Conservation (phyloP, 2,888 invertebrate genomes). For the Oeneis ivallda region DNA sequence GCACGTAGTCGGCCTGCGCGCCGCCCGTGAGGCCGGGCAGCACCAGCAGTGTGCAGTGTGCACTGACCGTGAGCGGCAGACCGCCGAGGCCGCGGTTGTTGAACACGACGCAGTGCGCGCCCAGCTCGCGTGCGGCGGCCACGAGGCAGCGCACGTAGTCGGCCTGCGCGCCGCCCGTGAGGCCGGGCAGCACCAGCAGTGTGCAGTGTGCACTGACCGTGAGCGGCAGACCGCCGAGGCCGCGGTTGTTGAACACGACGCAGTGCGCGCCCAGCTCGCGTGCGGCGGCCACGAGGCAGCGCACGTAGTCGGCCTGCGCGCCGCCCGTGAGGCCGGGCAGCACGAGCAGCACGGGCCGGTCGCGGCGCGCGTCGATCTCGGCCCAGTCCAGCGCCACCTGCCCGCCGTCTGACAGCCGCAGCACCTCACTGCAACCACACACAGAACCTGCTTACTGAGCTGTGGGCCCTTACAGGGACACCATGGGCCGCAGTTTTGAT, state of each 20-base stretch:
- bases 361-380: too few species aligned
- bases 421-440: too few species aligned
- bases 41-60: constrained; percentile 63
- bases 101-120: constrained; percentile 87
- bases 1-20: constrained; percentile 90
- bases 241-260: constrained; percentile 90
- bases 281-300: constrained; percentile 87
- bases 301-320: constrained; percentile 90
- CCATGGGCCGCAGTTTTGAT: too few species aligned
- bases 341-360: too few species aligned
- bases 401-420: too few species aligned
- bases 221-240: constrained; percentile 87
- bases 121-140: constrained; percentile 83
- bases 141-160: constrained; percentile 90
- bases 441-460: too few species aligned
- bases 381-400: too few species aligned
- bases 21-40: constrained; percentile 87
- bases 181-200: constrained; percentile 88
- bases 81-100: constrained; percentile 91
- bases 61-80: constrained; percentile 81
- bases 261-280: constrained; percentile 82
- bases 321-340: constrained; percentile 83
- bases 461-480: too few species aligned
- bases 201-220: constrained; percentile 50
- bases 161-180: constrained; percentile 88